A percentile compares a stretch with the other conserved stretches of the same genome.
These are phyloP conservation scores for Pseudorasbora parva DNA, from an alignment of 2,113 vertebrate species.

Conservation along the genomic window DNA sequence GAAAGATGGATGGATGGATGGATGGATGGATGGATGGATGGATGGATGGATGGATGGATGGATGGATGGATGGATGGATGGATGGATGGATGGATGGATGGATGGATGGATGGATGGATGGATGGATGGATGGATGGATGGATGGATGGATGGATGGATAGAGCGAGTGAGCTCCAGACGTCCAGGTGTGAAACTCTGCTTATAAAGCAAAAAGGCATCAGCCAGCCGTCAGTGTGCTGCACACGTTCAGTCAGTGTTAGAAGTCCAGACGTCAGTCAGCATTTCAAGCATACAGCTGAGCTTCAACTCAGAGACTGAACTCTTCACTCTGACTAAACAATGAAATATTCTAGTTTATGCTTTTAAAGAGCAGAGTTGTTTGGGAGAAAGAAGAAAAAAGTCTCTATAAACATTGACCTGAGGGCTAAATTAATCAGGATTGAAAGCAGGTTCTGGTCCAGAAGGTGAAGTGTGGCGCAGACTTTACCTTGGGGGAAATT, in stretches of 20 bases:
- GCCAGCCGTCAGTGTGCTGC: not conserved
- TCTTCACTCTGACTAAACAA: not conserved
- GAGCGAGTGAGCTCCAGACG: conserved; percentile 3
- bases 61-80: too few species aligned
- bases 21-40: not conserved
- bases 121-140: not conserved
- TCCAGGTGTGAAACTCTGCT: conserved; percentile 19
- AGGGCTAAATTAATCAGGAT: conserved; percentile 18
- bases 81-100: too few species aligned
- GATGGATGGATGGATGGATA: not conserved
- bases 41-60: not conserved
- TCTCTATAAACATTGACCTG: conserved; percentile 5
- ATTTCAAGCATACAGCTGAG: not conserved
- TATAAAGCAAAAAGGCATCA: conserved; percentile 11
- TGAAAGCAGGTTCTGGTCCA: not conserved
- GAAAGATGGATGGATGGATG: not conserved
- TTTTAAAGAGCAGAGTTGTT: not conserved
- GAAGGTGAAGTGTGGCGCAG: not conserved
- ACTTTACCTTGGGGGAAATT: conserved; percentile 6
- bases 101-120: too few species aligned
- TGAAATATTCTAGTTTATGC: not conserved
- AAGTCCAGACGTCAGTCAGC: not conserved
- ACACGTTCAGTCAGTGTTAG: not conserved
- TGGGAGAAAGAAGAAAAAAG: not conserved
- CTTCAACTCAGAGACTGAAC: not conserved